phyloP scores from a whole-genome alignment of 2,797 vertebrate species.

The Hippoglossus hippoglossus region DNA sequence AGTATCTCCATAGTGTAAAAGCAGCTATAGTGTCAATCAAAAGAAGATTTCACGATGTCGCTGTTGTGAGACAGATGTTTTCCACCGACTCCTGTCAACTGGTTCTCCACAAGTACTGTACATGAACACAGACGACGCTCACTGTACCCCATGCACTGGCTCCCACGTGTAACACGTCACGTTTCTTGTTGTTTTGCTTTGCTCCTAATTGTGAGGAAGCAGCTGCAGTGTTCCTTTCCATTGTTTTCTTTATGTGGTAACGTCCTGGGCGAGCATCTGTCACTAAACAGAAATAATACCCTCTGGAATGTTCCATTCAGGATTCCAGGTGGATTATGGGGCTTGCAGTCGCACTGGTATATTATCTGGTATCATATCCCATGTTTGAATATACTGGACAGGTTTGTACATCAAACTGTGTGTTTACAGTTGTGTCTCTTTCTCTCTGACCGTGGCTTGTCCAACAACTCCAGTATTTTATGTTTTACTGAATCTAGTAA shows the following conservation, averaged over 20 bases:
- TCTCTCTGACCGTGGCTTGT: conserved; percentile 13
- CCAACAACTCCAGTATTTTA: conserved; percentile 1
- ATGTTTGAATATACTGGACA: conserved; percentile 46
- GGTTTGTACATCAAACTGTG: conserved; percentile 45
- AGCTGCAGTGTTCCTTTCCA: conserved; percentile 42
- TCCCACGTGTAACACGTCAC: conserved; percentile 33
- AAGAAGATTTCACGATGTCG: conserved; percentile 29
- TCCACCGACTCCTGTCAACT: conserved; percentile 28
- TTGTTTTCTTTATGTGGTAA: conserved; percentile 61
- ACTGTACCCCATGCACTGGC: conserved; percentile 47
- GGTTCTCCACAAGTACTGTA: conserved; percentile 40
- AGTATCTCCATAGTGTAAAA: too few relatives aligned
- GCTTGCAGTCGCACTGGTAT: conserved; percentile 50
- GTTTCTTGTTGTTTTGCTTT: conserved; percentile 37
- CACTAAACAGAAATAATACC: conserved; percentile 45
- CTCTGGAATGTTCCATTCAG: conserved; percentile 55
- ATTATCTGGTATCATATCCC: conserved; percentile 41
- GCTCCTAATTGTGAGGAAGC: conserved; percentile 30
- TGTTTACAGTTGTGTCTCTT: conserved; percentile 21
- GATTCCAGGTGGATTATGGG: conserved; percentile 35
- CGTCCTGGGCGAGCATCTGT: conserved; percentile 58
- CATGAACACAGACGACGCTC: conserved; percentile 47
- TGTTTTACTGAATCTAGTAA: conserved; percentile 29
- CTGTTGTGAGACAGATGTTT: conserved; percentile 28
- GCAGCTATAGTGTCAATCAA: conserved; percentile 42